Evolutionary conservation across 2,113 vertebrate genomes (phyloP).

Genomic region (Neogobius melanostomus): DNA sequence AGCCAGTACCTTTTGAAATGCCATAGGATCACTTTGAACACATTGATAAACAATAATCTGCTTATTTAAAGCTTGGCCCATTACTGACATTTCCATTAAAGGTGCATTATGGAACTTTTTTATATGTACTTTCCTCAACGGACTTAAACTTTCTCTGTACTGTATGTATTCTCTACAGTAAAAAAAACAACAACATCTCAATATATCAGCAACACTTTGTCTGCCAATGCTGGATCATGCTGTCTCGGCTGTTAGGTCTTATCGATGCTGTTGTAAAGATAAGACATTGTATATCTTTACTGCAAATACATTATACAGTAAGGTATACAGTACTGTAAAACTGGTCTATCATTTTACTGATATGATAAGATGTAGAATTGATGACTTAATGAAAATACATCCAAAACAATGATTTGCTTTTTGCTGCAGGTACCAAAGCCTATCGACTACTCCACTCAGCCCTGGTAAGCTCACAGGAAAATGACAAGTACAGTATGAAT

Average conservation of each 20-base stretch:
- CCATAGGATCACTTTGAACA: no score
- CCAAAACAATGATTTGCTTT: conserved; percentile 24
- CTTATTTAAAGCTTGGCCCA: no score
- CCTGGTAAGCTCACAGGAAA: conserved; percentile 82
- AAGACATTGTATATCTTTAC: conserved; percentile 51
- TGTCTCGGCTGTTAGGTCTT: conserved; percentile 27
- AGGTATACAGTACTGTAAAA: conserved; percentile 4
- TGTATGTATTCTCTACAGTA: neutral
- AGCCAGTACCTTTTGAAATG: no score
- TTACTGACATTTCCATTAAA: no score
- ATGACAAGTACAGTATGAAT: neutral
- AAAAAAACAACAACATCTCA: neutral
- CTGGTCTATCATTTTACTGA: conserved; percentile 8
- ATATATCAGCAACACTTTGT: neutral
- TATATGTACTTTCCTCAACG: neutral
- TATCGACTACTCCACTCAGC: conserved; percentile 90
- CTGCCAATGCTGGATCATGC: neutral
- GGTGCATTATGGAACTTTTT: no score
- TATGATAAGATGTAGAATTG: neutral
- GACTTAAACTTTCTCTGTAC: neutral
- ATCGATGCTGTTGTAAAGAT: conserved; percentile 48
- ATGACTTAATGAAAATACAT: conserved; percentile 10
- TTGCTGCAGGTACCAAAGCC: conserved; percentile 89
- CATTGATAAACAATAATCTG: no score
- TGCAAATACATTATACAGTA: conserved; percentile 18